A percentile compares a stretch with the other conserved stretches of the same genome.
phyloP scores from a whole-genome alignment of 2,888 invertebrate genomes.

The Cancer borealis region DNA sequence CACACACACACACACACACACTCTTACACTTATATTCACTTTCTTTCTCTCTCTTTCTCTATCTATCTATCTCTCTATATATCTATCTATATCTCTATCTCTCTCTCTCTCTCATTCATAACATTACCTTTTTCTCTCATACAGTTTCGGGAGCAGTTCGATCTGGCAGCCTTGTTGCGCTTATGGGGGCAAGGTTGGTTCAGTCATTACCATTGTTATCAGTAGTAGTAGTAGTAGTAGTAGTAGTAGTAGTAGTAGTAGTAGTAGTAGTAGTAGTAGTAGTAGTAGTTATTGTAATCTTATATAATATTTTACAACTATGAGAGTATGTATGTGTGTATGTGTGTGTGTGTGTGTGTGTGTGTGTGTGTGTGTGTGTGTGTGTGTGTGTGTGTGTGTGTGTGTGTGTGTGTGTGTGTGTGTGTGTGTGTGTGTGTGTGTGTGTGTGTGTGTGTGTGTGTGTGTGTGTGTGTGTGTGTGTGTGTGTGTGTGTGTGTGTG shows the following conservation, averaged over 20 bases:
- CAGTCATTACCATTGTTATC: not conserved
- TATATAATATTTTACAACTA: not conserved
- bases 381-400: not conserved
- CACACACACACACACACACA: not conserved
- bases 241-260: slow-evolving; percentile 30
- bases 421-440: slow-evolving; percentile 14
- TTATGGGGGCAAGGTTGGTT: slow-evolving; percentile 86
- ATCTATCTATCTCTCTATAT: not conserved
- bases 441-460: not conserved
- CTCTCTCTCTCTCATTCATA: not conserved
- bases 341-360: not conserved
- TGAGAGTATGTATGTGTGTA: too few relatives aligned
- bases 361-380: slow-evolving; percentile 5
- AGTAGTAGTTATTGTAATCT: slow-evolving; percentile 1
- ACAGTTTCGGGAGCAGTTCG: slow-evolving; percentile 89
- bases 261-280: slow-evolving; percentile 23
- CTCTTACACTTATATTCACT: too few relatives aligned
- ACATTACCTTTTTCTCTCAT: not conserved
- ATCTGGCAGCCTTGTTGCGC: slow-evolving; percentile 89
- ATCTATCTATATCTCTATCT: not conserved
- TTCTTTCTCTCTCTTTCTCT: slow-evolving; percentile 34
- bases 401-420: not conserved
- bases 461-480: slow-evolving; percentile 11
- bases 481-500: not conserved
- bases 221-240: slow-evolving; percentile 30